phyloP scores from a whole-genome alignment of 2,113 vertebrate species.

The Halcyon malimbica region DNA sequence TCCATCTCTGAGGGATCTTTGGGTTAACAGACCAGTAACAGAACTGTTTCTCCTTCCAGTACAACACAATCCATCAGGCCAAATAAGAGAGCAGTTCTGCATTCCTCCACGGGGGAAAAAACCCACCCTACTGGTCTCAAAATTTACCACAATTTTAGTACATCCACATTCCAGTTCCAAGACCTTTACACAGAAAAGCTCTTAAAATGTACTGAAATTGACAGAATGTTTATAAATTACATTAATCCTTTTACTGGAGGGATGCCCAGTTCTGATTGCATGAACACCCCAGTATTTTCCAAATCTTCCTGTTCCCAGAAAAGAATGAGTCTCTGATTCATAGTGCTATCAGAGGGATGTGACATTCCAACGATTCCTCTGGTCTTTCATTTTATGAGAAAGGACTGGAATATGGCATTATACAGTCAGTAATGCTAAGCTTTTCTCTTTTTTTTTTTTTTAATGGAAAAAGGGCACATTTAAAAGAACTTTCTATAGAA shows the following conservation, averaged over 20 bases:
- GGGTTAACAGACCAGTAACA: background rate
- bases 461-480: background rate
- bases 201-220: background rate
- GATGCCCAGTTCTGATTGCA: background rate
- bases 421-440: background rate
- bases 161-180: background rate
- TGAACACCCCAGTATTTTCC: background rate
- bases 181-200: background rate
- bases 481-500: background rate
- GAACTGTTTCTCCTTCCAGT: background rate
- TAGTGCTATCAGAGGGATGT: background rate
- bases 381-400: background rate
- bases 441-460: background rate
- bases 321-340: background rate
- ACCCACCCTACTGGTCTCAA: background rate
- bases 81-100: background rate
- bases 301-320: background rate
- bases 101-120: background rate
- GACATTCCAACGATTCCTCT: background rate
- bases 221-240: background rate
- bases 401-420: background rate
- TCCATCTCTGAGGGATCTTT: background rate
- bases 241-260: background rate
- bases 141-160: background rate
- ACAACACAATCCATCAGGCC: background rate